These are phyloP conservation scores for Polydrusus cervinus DNA, from an alignment of 2,888 invertebrate species.

Conservation along the genomic window DNA sequence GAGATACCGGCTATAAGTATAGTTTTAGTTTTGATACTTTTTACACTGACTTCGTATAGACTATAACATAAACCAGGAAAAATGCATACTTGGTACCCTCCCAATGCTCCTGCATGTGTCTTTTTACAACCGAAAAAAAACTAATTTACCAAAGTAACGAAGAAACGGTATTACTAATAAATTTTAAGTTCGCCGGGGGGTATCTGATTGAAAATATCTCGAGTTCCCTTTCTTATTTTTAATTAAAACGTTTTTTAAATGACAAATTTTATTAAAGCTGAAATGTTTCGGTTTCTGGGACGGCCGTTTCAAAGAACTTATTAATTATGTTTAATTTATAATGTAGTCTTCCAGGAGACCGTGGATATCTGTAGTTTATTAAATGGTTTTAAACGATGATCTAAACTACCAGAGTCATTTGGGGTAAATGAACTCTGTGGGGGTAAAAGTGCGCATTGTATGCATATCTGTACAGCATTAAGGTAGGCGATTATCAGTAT, in stretches of 20 bases:
- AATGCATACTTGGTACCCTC: slow-evolving; percentile 9
- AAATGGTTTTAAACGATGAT: slow-evolving; percentile 33
- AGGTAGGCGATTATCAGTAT: too few relatives aligned
- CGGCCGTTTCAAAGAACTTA: slow-evolving; percentile 38
- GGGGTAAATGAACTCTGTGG: slow-evolving; percentile 23
- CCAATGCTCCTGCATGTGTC: slow-evolving; percentile 8
- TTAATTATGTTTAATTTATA: slow-evolving; percentile 45
- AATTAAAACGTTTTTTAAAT: slow-evolving; percentile 51
- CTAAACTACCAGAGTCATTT: slow-evolving; percentile 29
- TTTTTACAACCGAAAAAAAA: slow-evolving; percentile 41
- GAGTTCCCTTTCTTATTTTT: slow-evolving; percentile 30
- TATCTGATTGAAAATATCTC: slow-evolving; percentile 51
- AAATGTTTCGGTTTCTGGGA: slow-evolving; percentile 41
- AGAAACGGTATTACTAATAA: slow-evolving; percentile 48
- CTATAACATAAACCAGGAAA: neutral
- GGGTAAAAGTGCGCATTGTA: too few relatives aligned
- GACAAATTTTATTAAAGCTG: slow-evolving; percentile 50
- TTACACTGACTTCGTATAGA: too few relatives aligned
- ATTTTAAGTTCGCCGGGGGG: slow-evolving; percentile 51
- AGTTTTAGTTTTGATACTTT: too few relatives aligned
- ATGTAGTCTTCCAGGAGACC: slow-evolving; percentile 27
- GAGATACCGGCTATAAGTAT: too few relatives aligned
- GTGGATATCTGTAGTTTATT: slow-evolving; percentile 28
- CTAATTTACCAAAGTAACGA: slow-evolving; percentile 52
- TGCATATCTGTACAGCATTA: too few relatives aligned